A percentile compares a stretch with the other conserved stretches of the same genome.
Evolutionary conservation across 2,797 vertebrate species (phyloP).

Genomic region (Notamacropus eugenii): DNA sequence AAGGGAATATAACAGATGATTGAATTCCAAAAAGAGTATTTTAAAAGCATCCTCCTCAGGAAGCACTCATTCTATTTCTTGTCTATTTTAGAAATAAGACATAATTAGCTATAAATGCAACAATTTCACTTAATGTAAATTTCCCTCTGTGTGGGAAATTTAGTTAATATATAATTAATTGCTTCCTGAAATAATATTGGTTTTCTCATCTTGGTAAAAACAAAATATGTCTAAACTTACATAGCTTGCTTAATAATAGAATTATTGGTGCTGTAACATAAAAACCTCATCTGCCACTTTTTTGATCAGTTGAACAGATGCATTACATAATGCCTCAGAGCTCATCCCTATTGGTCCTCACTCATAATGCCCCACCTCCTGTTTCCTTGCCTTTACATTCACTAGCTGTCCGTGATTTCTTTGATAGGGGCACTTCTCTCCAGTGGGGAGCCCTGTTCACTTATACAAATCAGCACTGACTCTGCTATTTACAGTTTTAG

Average conservation of each 20-base stretch:
- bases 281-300: background rate
- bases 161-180: constrained; percentile 6
- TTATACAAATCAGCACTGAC: background rate
- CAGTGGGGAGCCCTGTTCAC: background rate
- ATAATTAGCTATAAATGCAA: background rate
- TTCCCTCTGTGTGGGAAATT: background rate
- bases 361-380: background rate
- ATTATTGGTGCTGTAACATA: background rate
- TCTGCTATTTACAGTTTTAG: background rate
- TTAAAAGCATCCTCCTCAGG: background rate
- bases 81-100: background rate
- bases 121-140: background rate
- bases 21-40: background rate
- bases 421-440: background rate
- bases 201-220: background rate
- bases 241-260: background rate
- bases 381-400: background rate
- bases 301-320: background rate
- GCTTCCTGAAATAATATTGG: background rate
- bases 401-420: background rate
- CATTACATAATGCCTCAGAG: background rate
- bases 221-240: background rate
- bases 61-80: background rate
- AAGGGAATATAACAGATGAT: background rate
- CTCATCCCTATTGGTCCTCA: background rate